Evolutionary conservation across 2,797 vertebrate genomes (phyloP).

Genomic region (Philypnodon macrostomus): DNA sequence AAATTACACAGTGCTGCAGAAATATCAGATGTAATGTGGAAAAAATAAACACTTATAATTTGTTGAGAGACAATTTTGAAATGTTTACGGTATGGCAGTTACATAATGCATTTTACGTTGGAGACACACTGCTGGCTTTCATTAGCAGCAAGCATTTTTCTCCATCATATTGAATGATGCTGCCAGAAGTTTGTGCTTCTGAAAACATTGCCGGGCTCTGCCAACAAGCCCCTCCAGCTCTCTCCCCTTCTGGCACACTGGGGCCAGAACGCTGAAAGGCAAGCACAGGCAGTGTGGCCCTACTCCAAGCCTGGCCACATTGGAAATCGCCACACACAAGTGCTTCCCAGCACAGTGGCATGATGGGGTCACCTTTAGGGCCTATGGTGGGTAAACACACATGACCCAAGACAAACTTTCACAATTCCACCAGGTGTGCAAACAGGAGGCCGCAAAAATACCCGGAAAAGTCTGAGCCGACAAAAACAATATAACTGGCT

Average conservation of each 20-base stretch:
- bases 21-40: conserved; percentile 67
- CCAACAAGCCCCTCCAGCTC: conserved; percentile 55
- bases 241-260: conserved; percentile 36
- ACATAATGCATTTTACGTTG: conserved; percentile 71
- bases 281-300: conserved; percentile 61
- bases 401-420: conserved; percentile 79
- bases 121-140: conserved; percentile 77
- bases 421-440: conserved; percentile 76
- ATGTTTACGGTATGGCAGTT: conserved; percentile 74
- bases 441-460: conserved; percentile 70
- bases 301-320: conserved; percentile 67
- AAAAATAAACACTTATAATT: conserved; percentile 74
- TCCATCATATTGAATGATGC: conserved; percentile 69
- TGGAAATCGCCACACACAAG: conserved; percentile 72
- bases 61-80: conserved; percentile 76
- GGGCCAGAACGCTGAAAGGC: conserved; percentile 72
- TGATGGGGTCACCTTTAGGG: conserved; percentile 75
- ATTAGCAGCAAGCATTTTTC: conserved; percentile 75
- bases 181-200: conserved; percentile 77
- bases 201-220: conserved; percentile 71
- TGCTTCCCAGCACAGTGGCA: conserved; percentile 60
- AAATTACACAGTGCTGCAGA: conserved; percentile 59
- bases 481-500: conserved; percentile 68
- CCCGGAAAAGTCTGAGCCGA: conserved; percentile 67
- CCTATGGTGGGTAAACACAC: conserved; percentile 72